Evolutionary conservation across 1,140 invertebrate genomes (phyloP), one percentile per base, ranked within the genome.

Genomic region (Cheumatopsyche charites): DNA sequence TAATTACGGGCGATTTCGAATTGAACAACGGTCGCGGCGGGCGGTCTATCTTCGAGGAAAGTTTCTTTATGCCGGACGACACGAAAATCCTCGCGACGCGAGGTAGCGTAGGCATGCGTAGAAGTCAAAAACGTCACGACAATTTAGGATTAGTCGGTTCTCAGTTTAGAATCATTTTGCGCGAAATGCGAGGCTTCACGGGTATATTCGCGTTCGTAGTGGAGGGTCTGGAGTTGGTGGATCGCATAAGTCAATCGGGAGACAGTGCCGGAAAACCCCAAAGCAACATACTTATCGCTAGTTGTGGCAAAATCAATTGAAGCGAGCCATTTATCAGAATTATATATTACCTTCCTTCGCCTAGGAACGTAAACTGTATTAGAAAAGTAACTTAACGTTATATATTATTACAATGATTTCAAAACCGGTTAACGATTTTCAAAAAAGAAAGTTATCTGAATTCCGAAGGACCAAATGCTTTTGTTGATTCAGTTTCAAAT

Each of bases 191-290:
- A 65, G 89, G 90, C 13, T 94, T 94, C 80, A 93, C 92, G 0
- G 92, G 89, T 11, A 94, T 94, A 68, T 94, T 94, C 78, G 92
- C 90, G 4, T 90, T 89, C 79, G 91, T 94, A 4, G 87, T 93
- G 55, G 91, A 93, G 77, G 92, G 92, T 0, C 83, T 94, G 29
- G 92, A 93, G 77, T 81, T 94, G 41, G 88, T 94, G 23, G 92
- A 94, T 78, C 91, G 90, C 77, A 91, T 94, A 75, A 91, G 91
- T 55, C 89, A 89, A 68, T 90, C 87, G 73, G 91, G 91, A 65
- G 91, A 93, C 80, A 87, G 89, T 65, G 87, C 89, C 45, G 92
- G 92, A 43, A 92, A 92, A 79, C 91, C 92, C 21, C 90, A 88
- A 36, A 90, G 90, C 81, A 88, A 86, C 77, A 90, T 92, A 78